Conservation (phyloP, 2,797 vertebrate species). For the Paguma larvata region DNA sequence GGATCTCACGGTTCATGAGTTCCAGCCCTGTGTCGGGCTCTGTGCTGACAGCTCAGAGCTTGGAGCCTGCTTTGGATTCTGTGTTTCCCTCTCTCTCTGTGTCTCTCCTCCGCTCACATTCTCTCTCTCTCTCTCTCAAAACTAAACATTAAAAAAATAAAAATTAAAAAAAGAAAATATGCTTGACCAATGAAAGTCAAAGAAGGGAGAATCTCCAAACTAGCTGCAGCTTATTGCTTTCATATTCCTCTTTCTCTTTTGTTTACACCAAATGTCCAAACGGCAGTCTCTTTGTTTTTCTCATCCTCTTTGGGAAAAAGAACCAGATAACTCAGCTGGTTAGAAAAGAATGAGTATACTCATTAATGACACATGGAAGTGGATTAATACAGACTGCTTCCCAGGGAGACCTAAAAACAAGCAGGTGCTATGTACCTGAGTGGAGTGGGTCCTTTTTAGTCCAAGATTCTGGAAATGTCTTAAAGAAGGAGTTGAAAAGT, state of each 20-base stretch:
- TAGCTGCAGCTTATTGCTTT: background rate
- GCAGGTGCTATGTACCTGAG: background rate
- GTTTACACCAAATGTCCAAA: slow-evolving; percentile 53
- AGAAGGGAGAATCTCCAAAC: background rate
- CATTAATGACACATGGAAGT: background rate
- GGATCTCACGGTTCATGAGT: too few species aligned
- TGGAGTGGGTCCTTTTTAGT: background rate
- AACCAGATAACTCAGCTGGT: background rate
- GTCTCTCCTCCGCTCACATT: too few species aligned
- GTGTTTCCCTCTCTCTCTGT: too few species aligned
- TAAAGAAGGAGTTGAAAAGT: background rate
- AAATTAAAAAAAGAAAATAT: background rate
- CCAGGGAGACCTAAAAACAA: slow-evolving; percentile 49
- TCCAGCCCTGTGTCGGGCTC: too few species aligned
- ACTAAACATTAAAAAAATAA: too few species aligned
- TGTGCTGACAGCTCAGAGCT: too few species aligned
- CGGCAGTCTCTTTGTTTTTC: background rate
- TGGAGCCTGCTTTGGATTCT: too few species aligned
- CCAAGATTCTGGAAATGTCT: background rate
- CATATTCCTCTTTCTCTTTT: background rate
- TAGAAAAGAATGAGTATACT: slow-evolving; percentile 22
- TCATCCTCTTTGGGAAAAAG: background rate
- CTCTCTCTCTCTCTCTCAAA: too few species aligned
- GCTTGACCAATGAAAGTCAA: background rate
- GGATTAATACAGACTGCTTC: background rate